Evolutionary conservation across 1,140 invertebrate genomes (phyloP), one percentile per base, ranked within the genome.

Genomic region (Cecropterus lyciades): DNA sequence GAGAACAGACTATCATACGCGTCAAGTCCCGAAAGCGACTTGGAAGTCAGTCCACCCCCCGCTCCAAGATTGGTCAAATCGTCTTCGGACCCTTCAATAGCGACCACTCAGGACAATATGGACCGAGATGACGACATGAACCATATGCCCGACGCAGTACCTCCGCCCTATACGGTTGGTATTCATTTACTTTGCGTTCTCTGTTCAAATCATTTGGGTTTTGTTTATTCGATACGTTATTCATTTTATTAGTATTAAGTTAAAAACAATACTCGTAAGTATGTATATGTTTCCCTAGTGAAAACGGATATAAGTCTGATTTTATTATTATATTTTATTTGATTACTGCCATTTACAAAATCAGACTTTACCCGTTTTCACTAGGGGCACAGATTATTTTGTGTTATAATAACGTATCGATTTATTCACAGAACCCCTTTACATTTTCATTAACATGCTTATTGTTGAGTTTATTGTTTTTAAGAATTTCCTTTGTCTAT

Each of bases 1-100:
- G 92, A 92, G 80, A 94, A 93, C 75, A 96, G 98, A 81, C 94
- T 99, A 70, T 99, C 98, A 82, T 99, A 98, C 93, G 98, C 98
- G 70, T 98, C 97, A 79, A 98, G 97, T 82, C 98, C 98, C 72
- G 98, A 99, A 93, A 98, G 97, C 86, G 98, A 99, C 92, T 94
- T 97, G 84, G 98, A 98, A 93, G 94, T 97, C 77, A 96, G 96
- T 84, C 95, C 96, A 67, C 95, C 95, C 77, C 95, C 95, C 65
- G 95, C 94, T 73, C 95, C 94, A 64, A 93, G 94, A 81, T 93
- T 96, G 78, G 94, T 96, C 72, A 97, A 98, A 83, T 97, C 97
- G 72, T 97, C 96, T 73, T 97, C 97, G 46, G 97, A 98, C 93
- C 97, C 98, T 30, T 94, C 95, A 82, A 94, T 94, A 83, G 93